Evolutionary conservation across 2,113 vertebrate species (phyloP), one percentile per base, ranked within the genome.

Genomic region (Dicaeum eximium): DNA sequence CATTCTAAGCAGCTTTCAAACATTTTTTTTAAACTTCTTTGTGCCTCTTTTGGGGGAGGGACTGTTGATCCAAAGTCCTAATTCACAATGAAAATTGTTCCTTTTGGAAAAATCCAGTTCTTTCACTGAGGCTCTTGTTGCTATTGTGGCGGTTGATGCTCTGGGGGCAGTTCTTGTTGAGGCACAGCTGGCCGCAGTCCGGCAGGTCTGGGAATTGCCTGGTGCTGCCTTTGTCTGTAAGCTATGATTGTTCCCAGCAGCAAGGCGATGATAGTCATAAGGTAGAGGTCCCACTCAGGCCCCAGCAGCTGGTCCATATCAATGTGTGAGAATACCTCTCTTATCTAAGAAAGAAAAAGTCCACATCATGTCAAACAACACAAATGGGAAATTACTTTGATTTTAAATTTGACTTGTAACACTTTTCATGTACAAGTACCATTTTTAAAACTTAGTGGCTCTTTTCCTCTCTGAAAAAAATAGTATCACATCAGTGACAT

Each of bases 271-370:
- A 99, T 98, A 2, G 99, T 99, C 99, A 99, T 99, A 97, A 99
- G 99, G 98, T 99, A 99, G 93, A 99, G 99, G 97, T 99, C 99
- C 99, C 99, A 99, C 97, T 99, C 99, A 1, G 99, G 99, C 57
- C 99, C 99, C 94, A 99, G 96, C 31, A 99, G 94, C 98, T 99
- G 98, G 97, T 99, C 99, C 98, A 99, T 98, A 92, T 99, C 99
- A 97, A 99, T 97, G 70, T 98, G 98, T 80, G 98, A 97, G 70
- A 99, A 81, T 37, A 98, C 33, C 72, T 99, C 99, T 75, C 98
- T 98, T 88, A 99, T 85, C 99, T 99, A 96, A 91, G 72, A 79
- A 80, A 86, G 31, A 75, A 93, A 37, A 96, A 53, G 31, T 42
- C 30, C 53, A 95, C 48, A 96, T 64, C 48, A 93, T 2, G 13